These are phyloP conservation scores for Lasioglossum oenotherae DNA, from an alignment of 2,888 invertebrate genomes.

Conservation along the genomic window DNA sequence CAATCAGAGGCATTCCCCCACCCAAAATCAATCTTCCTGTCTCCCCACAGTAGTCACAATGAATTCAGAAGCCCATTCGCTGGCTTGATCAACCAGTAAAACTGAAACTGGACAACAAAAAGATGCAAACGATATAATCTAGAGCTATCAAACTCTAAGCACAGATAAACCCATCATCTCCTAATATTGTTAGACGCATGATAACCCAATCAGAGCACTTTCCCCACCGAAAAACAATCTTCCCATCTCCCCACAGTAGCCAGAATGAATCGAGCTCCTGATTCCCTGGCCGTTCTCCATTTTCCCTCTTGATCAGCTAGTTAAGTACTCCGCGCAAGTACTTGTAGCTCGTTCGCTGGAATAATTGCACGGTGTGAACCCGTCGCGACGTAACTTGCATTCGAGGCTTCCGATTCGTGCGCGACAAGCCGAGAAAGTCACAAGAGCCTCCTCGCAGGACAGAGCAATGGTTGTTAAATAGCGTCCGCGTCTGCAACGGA, in stretches of 20 bases:
- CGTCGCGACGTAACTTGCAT: conserved; percentile 27
- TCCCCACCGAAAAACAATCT: background rate
- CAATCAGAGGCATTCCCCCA: too few relatives aligned
- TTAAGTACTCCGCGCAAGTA: background rate
- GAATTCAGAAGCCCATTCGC: too few relatives aligned
- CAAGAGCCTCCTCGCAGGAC: background rate
- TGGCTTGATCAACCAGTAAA: too few relatives aligned
- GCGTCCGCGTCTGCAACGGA: conserved; percentile 33
- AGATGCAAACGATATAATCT: too few relatives aligned
- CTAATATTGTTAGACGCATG: background rate
- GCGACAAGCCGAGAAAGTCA: conserved; percentile 30
- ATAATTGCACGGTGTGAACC: conserved; percentile 36
- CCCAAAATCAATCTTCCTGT: too few relatives aligned
- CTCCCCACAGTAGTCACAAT: too few relatives aligned
- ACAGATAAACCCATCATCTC: background rate
- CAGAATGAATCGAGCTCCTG: background rate
- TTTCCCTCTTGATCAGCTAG: conserved; percentile 24
- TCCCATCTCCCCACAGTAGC: background rate
- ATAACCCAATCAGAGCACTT: background rate
- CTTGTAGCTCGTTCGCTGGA: conserved; percentile 8
- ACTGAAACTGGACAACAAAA: too few relatives aligned
- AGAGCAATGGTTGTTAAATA: conserved; percentile 2
- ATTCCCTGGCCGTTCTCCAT: conserved; percentile 18
- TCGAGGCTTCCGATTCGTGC: conserved; percentile 32
- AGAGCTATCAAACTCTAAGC: too few relatives aligned